These are phyloP conservation scores for Tribolium castaneum DNA, from an alignment of 1,140 invertebrate genomes.

Conservation along the genomic window DNA sequence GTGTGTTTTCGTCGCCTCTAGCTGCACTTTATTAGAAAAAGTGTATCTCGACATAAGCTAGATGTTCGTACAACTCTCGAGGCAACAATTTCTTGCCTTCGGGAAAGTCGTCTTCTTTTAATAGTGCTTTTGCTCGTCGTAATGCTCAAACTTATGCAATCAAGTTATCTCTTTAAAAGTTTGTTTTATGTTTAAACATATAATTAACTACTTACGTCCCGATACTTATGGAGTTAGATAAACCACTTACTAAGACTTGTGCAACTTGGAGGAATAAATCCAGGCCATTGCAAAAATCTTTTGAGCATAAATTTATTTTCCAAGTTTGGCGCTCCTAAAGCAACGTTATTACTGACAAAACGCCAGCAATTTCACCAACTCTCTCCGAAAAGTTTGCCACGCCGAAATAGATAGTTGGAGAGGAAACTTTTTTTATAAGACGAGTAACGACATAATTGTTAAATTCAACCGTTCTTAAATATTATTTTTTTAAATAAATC, in stretches of 20 bases:
- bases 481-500: neutral
- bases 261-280: neutral
- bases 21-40: neutral
- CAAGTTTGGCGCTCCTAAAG: neutral
- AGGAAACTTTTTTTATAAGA: no score
- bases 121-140: neutral
- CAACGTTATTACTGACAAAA: neutral
- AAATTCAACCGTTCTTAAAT: no score
- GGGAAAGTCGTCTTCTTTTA: neutral
- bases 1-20: neutral
- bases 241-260: neutral
- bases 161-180: neutral
- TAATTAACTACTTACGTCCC: neutral
- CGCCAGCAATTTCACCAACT: neutral
- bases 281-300: neutral
- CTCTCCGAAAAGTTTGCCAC: neutral
- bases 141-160: neutral
- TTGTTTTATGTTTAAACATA: constrained; percentile 10
- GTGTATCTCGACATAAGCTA: neutral
- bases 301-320: neutral
- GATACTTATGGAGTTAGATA: neutral
- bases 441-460: no score
- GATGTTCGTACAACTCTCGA: neutral
- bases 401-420: no score
- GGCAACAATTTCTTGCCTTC: neutral